These are phyloP conservation scores for Iguana delicatissima DNA, from an alignment of 2,797 vertebrate species.

Conservation along the genomic window DNA sequence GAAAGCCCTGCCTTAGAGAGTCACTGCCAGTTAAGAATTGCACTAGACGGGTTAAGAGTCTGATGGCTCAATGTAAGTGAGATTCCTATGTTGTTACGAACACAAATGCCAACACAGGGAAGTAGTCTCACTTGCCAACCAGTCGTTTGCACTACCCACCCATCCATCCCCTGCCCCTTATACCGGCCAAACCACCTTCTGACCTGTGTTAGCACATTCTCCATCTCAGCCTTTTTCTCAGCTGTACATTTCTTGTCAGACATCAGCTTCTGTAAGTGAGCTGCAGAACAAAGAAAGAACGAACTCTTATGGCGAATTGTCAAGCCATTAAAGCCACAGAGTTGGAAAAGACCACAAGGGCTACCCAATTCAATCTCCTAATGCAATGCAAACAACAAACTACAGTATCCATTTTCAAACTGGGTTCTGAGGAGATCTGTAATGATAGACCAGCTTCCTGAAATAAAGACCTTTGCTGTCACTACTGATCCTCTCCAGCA, in stretches of 20 bases:
- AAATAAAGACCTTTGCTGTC: neutral
- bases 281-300: constrained; percentile 72
- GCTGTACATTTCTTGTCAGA: constrained; percentile 95
- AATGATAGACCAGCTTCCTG: neutral
- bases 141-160: too few species aligned
- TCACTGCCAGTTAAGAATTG: too few species aligned
- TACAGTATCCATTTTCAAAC: neutral
- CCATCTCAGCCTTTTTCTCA: constrained; percentile 95
- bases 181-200: constrained; percentile 5
- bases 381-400: neutral
- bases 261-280: constrained; percentile 97
- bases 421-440: neutral
- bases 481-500: too few species aligned
- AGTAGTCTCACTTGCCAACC: neutral
- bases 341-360: too few species aligned
- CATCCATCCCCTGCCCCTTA: neutral
- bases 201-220: constrained; percentile 93
- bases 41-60: too few species aligned
- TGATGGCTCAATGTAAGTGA: too few species aligned
- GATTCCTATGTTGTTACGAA: too few species aligned
- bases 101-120: too few species aligned
- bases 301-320: neutral
- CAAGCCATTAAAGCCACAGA: neutral
- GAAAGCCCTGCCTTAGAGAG: too few species aligned
- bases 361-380: too few species aligned